Base-by-base conservation (phyloP, 92 coral and sea anemone species). In the Porites cylindrica region DNA sequence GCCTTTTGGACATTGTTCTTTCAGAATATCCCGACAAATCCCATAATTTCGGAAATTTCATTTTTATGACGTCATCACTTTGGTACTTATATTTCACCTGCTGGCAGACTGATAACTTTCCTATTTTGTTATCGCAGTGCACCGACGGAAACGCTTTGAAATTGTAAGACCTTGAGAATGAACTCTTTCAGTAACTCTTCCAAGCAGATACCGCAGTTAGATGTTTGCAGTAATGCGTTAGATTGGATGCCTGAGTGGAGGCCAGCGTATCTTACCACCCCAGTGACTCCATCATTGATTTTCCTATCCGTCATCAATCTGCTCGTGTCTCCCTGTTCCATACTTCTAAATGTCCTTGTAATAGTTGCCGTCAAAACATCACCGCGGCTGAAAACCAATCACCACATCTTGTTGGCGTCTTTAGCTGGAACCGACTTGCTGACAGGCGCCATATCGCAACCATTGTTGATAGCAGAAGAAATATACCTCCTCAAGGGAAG, bases 401-500 rank as follows among this genome's bases (percentile, higher is more conserved):
- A 32, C 32, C 20, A 66, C 29, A 66, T 66, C 10, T 66, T 66
- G 29, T 14, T 66, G 29, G 70, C 70, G 12, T 66, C 26, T 18
- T 66, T 66, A 66, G 70, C 70, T n/a, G 70, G 70, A 66, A 66
- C 70, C 24, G 70, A 66, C 70, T 20, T 66, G 8, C 17, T 66
- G 8, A 19, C 32, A 6, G 29, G 26, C 29, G 70, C 29, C 1
- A 6, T 66, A 6, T 7, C 26, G 19, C 29, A 66, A 2, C 70
- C 70, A 6, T 66, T 66, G 70, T 8, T 5, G 12, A 32, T 32
- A 2, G 24, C 19, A 3, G 70, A 66, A 12, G 26, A 19, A 6
- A n/a, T 66, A 14, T 7, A 66, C 70, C 70, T 7, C 10, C 26
- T 20, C 70, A n/a, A 24, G 2, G 70, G 70, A 7, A 66, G 2